Conservation (phyloP, 2,888 invertebrate species). For the Autographa pulchrina region DNA sequence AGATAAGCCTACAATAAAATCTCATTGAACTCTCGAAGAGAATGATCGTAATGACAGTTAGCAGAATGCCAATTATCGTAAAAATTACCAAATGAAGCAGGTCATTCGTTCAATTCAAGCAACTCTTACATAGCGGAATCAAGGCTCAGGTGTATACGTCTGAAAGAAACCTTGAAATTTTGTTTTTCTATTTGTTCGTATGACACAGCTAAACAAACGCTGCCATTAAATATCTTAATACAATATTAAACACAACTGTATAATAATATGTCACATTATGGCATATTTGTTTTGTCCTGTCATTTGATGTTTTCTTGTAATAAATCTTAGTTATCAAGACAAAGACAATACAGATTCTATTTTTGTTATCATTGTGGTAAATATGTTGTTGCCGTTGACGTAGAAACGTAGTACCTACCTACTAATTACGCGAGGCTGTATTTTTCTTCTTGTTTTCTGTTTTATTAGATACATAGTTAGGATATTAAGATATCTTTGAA, state of each 20-base stretch:
- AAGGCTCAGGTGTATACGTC: neutral
- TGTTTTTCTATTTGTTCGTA: neutral
- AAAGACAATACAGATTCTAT: neutral
- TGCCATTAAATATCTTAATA: neutral
- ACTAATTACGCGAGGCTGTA: neutral
- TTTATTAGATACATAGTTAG: too few relatives aligned
- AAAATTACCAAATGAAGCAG: too few relatives aligned
- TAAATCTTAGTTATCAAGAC: neutral
- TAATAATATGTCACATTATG: neutral
- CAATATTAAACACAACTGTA: neutral
- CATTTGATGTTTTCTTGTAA: neutral
- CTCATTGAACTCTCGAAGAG: too few relatives aligned
- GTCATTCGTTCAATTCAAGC: too few relatives aligned
- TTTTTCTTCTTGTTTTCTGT: neutral
- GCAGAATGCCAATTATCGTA: too few relatives aligned
- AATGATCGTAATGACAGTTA: too few relatives aligned
- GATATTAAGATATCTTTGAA: too few relatives aligned
- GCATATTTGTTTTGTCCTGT: neutral
- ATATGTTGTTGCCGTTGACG: constrained; percentile 1
- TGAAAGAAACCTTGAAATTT: neutral
- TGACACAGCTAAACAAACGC: neutral
- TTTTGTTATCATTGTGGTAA: constrained; percentile 1
- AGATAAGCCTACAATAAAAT: too few relatives aligned
- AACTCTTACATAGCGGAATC: too few relatives aligned
- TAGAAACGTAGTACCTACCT: neutral